Conservation (phyloP, 2,797 vertebrate species). For the Pseudopleuronectes americanus region DNA sequence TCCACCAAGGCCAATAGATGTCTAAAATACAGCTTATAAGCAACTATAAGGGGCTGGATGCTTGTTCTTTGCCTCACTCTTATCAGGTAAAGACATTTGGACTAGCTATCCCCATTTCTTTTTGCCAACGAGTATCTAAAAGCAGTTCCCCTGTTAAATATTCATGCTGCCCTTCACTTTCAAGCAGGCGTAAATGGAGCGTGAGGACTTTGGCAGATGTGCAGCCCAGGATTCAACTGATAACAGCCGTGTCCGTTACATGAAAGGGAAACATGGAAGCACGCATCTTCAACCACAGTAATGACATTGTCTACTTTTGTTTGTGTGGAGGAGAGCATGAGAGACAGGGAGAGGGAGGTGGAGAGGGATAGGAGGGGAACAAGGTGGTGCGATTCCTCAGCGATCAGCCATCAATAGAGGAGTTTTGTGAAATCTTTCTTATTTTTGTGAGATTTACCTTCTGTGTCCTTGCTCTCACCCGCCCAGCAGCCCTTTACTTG, state of each 20-base stretch:
- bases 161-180: slow-evolving; percentile 73
- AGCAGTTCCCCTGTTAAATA: slow-evolving; percentile 72
- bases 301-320: slow-evolving; percentile 41
- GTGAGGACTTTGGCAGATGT: slow-evolving; percentile 53
- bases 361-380: slow-evolving; percentile 14
- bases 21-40: slow-evolving; percentile 36
- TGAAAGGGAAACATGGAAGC: slow-evolving; percentile 21
- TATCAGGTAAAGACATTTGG: slow-evolving; percentile 55
- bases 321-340: slow-evolving; percentile 32
- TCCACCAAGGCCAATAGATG: slow-evolving; percentile 29
- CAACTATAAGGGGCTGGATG: slow-evolving; percentile 8
- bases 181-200: slow-evolving; percentile 60
- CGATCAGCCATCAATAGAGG: slow-evolving; percentile 33
- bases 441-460: slow-evolving; percentile 41
- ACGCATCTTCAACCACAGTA: slow-evolving; percentile 12
- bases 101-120: slow-evolving; percentile 17
- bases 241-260: slow-evolving; percentile 52
- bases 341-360: slow-evolving; percentile 1
- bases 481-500: slow-evolving; percentile 57
- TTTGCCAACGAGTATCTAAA: slow-evolving; percentile 52
- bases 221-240: slow-evolving; percentile 47
- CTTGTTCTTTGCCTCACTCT: slow-evolving; percentile 41
- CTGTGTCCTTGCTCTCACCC: slow-evolving; percentile 61
- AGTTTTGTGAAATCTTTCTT: slow-evolving; percentile 49
- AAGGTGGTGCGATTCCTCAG: slow-evolving; percentile 52